Evolutionary conservation across 2,113 vertebrate species (phyloP).

Genomic region (Eulacestoma nigropectus): DNA sequence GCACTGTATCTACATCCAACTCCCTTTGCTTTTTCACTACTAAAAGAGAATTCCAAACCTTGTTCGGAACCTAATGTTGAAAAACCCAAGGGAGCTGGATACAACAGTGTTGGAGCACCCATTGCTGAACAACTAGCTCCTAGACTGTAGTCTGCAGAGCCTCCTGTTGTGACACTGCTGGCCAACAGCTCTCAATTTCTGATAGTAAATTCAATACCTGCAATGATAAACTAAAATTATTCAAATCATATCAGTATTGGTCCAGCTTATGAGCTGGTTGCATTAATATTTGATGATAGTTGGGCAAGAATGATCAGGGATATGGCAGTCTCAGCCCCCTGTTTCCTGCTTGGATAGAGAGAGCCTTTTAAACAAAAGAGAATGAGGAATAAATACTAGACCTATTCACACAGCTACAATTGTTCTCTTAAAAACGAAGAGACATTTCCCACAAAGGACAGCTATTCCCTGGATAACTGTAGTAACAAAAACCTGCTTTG

Average conservation of each 20-base stretch:
- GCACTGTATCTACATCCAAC: background rate
- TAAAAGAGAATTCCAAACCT: background rate
- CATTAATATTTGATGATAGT: background rate
- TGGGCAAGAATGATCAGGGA: background rate
- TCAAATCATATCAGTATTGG: background rate
- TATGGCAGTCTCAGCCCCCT: background rate
- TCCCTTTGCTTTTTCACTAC: background rate
- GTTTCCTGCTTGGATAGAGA: background rate
- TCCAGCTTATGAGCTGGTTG: background rate
- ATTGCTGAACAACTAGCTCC: background rate
- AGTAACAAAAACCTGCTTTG: background rate
- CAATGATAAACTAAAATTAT: background rate
- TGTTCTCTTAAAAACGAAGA: background rate
- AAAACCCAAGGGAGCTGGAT: background rate
- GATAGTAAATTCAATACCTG: background rate
- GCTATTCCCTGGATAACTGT: background rate
- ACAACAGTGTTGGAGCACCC: background rate
- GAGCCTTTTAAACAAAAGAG: background rate
- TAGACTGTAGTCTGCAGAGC: background rate
- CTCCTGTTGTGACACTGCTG: background rate
- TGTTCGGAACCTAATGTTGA: fast-evolving
- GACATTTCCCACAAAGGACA: background rate
- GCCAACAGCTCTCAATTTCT: background rate
- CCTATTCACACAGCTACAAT: background rate
- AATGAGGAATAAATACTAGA: background rate